Conservation (phyloP, 2,113 vertebrate species). For the Pituophis catenifer region DNA sequence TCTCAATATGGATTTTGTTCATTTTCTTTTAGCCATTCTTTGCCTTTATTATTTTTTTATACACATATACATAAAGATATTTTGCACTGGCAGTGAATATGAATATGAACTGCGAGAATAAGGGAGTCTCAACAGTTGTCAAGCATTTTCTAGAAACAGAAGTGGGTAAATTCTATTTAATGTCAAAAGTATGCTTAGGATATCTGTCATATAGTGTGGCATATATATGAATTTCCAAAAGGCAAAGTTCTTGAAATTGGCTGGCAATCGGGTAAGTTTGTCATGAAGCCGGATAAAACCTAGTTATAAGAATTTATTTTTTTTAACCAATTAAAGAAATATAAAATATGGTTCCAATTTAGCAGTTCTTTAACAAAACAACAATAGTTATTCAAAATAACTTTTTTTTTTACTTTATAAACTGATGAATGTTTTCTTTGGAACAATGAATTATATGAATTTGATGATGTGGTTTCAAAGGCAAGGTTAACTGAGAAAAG, state of each 20-base stretch:
- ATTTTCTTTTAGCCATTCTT: conserved; percentile 85
- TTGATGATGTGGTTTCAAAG: not conserved
- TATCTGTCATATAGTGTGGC: conserved; percentile 53
- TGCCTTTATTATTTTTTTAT: conserved; percentile 55
- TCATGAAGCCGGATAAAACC: conserved; percentile 29
- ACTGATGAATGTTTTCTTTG: not conserved
- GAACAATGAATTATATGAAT: not conserved
- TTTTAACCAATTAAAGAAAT: conserved; percentile 32
- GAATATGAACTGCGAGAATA: conserved; percentile 69
- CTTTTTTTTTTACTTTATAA: not conserved
- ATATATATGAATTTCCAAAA: conserved; percentile 47
- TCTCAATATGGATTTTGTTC: conserved; percentile 87
- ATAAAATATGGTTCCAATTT: not conserved
- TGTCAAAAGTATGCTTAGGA: conserved; percentile 74
- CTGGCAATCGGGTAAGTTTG: conserved; percentile 37
- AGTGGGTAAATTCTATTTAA: conserved; percentile 68
- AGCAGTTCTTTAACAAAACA: not conserved
- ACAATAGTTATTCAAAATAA: not conserved
- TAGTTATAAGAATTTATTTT: not conserved
- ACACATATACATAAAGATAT: conserved; percentile 62
- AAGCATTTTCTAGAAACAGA: conserved; percentile 56
- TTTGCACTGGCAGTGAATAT: conserved; percentile 71
- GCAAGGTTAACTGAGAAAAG: not conserved
- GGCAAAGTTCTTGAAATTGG: conserved; percentile 43
- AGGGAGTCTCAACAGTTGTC: conserved; percentile 61